A percentile compares a stretch with the other conserved stretches of the same genome.
phyloP scores from a whole-genome alignment of 2,113 vertebrate genomes.

The Choloepus hoffmanni region DNA sequence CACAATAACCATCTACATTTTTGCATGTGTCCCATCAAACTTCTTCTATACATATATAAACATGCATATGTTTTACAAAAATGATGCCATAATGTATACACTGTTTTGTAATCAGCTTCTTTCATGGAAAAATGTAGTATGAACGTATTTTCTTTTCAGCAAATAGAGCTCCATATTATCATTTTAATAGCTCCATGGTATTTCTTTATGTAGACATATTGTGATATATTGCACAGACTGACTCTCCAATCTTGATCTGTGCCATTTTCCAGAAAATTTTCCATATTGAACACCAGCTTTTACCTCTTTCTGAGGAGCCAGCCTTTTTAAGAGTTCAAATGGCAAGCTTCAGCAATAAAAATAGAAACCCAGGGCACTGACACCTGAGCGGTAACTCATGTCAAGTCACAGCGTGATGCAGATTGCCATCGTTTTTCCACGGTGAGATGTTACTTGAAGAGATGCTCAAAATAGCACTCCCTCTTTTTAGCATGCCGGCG shows the following conservation, averaged over 20 bases:
- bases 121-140: neutral
- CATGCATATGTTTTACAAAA: neutral
- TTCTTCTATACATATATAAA: neutral
- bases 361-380: constrained; percentile 83
- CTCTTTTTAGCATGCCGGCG: constrained; percentile 73
- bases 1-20: neutral
- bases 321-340: constrained; percentile 75
- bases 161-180: neutral
- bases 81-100: neutral
- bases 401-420: constrained; percentile 80
- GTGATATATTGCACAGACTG: neutral
- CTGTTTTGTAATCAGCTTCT: neutral
- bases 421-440: constrained; percentile 81
- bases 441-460: constrained; percentile 82
- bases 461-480: constrained; percentile 86
- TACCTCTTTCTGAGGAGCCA: constrained; percentile 33
- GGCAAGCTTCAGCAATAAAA: constrained; percentile 82
- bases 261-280: constrained; percentile 63
- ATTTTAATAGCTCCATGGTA: neutral
- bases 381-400: constrained; percentile 77
- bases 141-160: neutral
- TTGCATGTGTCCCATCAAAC: neutral
- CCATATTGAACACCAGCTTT: constrained; percentile 55
- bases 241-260: neutral
- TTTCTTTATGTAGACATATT: neutral